Conservation (phyloP, 2,797 vertebrate genomes). For the Hephaestus fuliginosus region DNA sequence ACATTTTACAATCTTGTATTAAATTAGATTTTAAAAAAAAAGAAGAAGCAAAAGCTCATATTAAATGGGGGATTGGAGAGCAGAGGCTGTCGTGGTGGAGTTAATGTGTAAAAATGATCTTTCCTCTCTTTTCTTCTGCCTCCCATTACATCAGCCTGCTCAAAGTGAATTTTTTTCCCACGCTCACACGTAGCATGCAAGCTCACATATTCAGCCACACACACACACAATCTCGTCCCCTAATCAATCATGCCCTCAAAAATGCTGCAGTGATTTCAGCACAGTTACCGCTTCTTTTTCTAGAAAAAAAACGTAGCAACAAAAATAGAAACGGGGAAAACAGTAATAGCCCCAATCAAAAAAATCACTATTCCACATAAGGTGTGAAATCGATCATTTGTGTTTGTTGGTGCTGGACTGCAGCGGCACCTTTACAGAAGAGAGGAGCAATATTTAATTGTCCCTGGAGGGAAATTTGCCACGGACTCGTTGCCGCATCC, state of each 20-base stretch:
- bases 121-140: background rate
- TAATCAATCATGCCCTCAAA: constrained; percentile 13
- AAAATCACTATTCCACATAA: background rate
- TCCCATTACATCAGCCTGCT: constrained; percentile 31
- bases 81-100: constrained; percentile 51
- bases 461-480: constrained; percentile 12
- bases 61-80: constrained; percentile 69
- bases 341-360: constrained; percentile 8
- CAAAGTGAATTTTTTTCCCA: constrained; percentile 1
- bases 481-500: background rate
- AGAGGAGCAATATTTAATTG: constrained; percentile 1
- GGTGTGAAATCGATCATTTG: constrained; percentile 24
- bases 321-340: constrained; percentile 12
- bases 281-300: background rate
- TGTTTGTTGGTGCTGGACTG: constrained; percentile 1
- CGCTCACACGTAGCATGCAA: background rate
- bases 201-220: background rate
- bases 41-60: constrained; percentile 36
- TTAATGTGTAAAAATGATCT: constrained; percentile 58
- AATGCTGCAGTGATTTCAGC: constrained; percentile 8
- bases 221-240: constrained; percentile 2
- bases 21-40: constrained; percentile 57
- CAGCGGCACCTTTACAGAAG: background rate
- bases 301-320: background rate
- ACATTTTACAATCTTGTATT: constrained; percentile 35